These are phyloP conservation scores for Leptinotarsa tumamoca DNA, from an alignment of 2,888 invertebrate genomes.

Conservation along the genomic window DNA sequence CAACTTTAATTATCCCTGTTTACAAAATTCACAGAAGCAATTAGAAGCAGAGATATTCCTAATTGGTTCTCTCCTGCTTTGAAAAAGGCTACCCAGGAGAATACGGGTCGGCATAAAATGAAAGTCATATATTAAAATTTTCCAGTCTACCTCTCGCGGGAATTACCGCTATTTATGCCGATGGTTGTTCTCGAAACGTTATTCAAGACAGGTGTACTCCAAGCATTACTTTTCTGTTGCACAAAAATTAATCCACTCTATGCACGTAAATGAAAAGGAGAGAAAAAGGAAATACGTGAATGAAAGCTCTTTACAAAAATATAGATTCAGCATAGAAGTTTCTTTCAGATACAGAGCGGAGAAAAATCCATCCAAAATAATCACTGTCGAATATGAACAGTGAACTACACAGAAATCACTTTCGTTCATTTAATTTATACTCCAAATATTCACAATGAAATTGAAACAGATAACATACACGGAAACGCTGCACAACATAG, in stretches of 20 bases:
- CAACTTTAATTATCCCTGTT: slow-evolving; percentile 21
- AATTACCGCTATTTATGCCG: slow-evolving; percentile 4
- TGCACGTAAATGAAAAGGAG: background rate
- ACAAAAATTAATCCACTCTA: background rate
- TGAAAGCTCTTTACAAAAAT: no score
- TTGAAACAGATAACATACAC: no score
- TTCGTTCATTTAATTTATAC: no score
- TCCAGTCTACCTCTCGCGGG: background rate
- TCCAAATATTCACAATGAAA: no score
- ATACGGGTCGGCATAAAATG: slow-evolving; percentile 1
- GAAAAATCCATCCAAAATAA: no score
- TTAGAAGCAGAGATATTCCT: slow-evolving; percentile 14
- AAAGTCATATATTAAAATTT: slow-evolving; percentile 17
- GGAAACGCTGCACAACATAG: no score
- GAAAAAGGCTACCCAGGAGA: background rate
- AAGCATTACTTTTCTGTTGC: background rate
- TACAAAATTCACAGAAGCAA: slow-evolving; percentile 22
- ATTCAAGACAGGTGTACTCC: background rate
- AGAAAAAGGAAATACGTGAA: no score
- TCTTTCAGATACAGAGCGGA: no score
- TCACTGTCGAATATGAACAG: no score
- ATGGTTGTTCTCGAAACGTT: slow-evolving; percentile 11
- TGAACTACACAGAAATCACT: no score
- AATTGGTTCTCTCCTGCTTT: slow-evolving; percentile 28
- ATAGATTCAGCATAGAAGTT: no score